phyloP scores from a whole-genome alignment of 2,888 invertebrate species.

The Drosophila neotestacea region DNA sequence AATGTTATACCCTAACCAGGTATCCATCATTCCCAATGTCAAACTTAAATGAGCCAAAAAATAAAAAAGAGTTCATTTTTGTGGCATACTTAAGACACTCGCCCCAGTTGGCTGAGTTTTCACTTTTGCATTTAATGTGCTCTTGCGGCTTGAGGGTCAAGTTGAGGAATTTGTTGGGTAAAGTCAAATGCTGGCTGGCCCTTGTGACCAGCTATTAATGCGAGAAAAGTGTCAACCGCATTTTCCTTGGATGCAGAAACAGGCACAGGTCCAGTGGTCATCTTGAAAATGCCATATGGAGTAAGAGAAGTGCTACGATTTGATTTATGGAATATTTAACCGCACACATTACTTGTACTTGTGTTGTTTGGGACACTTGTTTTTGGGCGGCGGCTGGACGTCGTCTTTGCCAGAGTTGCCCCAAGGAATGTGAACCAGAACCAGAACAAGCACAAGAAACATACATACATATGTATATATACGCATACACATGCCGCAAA shows the following conservation, averaged over 20 bases:
- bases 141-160: slow-evolving; percentile 80
- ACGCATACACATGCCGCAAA: slow-evolving; percentile 56
- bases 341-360: slow-evolving; percentile 79
- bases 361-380: slow-evolving; percentile 61
- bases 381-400: slow-evolving; percentile 61
- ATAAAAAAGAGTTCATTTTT: slow-evolving; percentile 48
- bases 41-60: slow-evolving; percentile 29
- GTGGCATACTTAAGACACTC: slow-evolving; percentile 37
- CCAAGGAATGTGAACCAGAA: slow-evolving; percentile 60
- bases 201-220: slow-evolving; percentile 70
- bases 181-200: slow-evolving; percentile 50
- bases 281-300: slow-evolving; percentile 72
- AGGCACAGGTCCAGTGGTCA: slow-evolving; percentile 63
- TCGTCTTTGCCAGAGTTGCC: slow-evolving; percentile 57
- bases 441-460: slow-evolving; percentile 14
- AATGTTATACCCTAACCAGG: slow-evolving; percentile 4
- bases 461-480: slow-evolving; percentile 36
- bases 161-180: slow-evolving; percentile 65
- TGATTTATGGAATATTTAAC: slow-evolving; percentile 85
- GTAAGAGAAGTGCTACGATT: slow-evolving; percentile 69
- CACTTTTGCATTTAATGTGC: slow-evolving; percentile 78
- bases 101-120: slow-evolving; percentile 50
- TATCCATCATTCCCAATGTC: slow-evolving; percentile 43
- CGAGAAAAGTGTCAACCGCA: slow-evolving; percentile 82
- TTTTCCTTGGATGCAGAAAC: slow-evolving; percentile 54